These are phyloP conservation scores for Subacronicta megacephala DNA, from an alignment of 2,888 invertebrate genomes.

Conservation along the genomic window DNA sequence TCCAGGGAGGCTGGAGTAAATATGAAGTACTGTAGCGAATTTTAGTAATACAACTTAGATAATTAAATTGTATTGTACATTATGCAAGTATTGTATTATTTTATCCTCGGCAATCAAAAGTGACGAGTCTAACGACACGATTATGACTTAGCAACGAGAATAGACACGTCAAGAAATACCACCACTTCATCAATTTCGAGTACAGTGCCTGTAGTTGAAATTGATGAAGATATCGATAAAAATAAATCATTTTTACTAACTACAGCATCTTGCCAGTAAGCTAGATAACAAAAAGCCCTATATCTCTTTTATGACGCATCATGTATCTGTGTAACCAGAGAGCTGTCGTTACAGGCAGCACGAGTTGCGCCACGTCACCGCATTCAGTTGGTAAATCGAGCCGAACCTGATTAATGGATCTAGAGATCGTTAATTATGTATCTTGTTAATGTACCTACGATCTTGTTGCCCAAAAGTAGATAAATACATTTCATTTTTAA, in stretches of 20 bases:
- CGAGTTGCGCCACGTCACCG: constrained; percentile 69
- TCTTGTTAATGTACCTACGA: constrained; percentile 27
- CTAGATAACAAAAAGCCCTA: constrained; percentile 15
- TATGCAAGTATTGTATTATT: too few relatives aligned
- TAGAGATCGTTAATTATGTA: constrained; percentile 68
- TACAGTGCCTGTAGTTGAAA: not conserved
- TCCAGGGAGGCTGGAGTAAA: too few relatives aligned
- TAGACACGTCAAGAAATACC: too few relatives aligned
- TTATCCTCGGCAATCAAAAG: too few relatives aligned
- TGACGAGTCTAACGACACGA: too few relatives aligned
- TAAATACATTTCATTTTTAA: not conserved
- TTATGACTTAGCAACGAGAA: too few relatives aligned
- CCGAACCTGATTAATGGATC: constrained; percentile 74
- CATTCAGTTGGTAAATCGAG: constrained; percentile 79
- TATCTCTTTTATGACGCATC: constrained; percentile 45
- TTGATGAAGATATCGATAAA: not conserved
- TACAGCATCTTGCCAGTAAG: constrained; percentile 6
- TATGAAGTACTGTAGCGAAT: too few relatives aligned
- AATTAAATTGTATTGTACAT: too few relatives aligned
- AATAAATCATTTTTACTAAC: not conserved
- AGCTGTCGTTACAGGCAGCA: constrained; percentile 34
- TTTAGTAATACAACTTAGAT: too few relatives aligned
- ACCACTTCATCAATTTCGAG: too few relatives aligned
- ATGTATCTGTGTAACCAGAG: constrained; percentile 51
- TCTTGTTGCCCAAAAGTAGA: constrained; percentile 43